These are phyloP conservation scores for Stegastes partitus DNA, from an alignment of 2,113 vertebrate genomes.

Conservation along the genomic window DNA sequence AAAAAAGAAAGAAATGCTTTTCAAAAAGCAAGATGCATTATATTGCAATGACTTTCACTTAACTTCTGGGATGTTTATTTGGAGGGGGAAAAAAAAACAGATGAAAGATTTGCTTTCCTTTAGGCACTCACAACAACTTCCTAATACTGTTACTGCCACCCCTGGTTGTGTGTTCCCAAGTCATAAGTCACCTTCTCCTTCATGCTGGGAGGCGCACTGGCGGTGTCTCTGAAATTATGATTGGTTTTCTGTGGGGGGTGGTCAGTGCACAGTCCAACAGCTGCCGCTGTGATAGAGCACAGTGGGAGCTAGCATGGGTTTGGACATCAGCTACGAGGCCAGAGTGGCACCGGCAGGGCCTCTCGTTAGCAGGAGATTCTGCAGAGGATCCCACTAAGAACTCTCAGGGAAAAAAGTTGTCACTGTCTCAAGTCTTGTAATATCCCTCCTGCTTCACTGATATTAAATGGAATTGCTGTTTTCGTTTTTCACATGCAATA, in stretches of 20 bases:
- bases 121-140: background rate
- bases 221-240: conserved; percentile 61
- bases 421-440: conserved; percentile 3
- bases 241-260: conserved; percentile 72
- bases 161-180: conserved; percentile 46
- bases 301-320: conserved; percentile 61
- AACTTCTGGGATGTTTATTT: conserved; percentile 35
- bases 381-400: conserved; percentile 13
- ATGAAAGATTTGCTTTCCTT: conserved; percentile 18
- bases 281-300: conserved; percentile 70
- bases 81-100: background rate
- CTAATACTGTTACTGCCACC: conserved; percentile 35
- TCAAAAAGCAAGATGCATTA: background rate
- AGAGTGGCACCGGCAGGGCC: conserved; percentile 35
- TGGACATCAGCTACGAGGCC: conserved; percentile 55
- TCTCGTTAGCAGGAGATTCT: conserved; percentile 49
- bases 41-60: conserved; percentile 21
- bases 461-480: conserved; percentile 4
- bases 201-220: conserved; percentile 50
- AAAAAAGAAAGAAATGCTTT: background rate
- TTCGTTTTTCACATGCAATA: background rate
- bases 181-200: conserved; percentile 58
- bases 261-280: conserved; percentile 59
- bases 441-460: background rate
- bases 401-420: conserved; percentile 18